Conservation (phyloP, 2,888 invertebrate genomes). For the Orthosia cruda region DNA sequence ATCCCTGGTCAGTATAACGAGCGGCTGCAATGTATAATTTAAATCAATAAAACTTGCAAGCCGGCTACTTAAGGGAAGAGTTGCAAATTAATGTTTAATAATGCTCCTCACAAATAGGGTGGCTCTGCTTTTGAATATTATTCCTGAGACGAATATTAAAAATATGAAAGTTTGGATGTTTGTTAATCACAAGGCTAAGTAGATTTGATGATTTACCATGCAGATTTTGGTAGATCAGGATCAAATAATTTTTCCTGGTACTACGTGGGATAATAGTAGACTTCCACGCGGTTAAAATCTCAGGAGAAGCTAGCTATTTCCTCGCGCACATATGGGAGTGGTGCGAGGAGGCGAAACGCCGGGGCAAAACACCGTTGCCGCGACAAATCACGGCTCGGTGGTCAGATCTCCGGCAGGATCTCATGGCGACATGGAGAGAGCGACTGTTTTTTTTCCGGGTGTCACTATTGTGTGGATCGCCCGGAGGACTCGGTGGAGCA, state of each 20-base stretch:
- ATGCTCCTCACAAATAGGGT: conserved; percentile 34
- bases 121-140: conserved; percentile 2
- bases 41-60: conserved; percentile 76
- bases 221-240: not conserved
- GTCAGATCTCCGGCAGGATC: no score
- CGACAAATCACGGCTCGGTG: no score
- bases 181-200: not conserved
- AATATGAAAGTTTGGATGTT: not conserved
- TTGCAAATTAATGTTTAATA: conserved; percentile 73
- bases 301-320: not conserved
- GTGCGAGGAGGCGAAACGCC: no score
- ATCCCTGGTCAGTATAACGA: conserved; percentile 44
- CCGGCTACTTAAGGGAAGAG: conserved; percentile 69
- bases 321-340: no score
- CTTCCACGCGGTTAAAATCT: no score
- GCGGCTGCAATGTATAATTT: conserved; percentile 72
- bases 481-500: no score
- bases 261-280: no score
- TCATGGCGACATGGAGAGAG: no score
- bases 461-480: no score
- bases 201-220: not conserved
- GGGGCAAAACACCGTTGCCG: no score
- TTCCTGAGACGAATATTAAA: not conserved
- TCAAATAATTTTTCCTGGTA: not conserved
- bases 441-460: no score